phyloP scores from a whole-genome alignment of 2,888 invertebrate species.

The Trichogramma dendrolimi region DNA sequence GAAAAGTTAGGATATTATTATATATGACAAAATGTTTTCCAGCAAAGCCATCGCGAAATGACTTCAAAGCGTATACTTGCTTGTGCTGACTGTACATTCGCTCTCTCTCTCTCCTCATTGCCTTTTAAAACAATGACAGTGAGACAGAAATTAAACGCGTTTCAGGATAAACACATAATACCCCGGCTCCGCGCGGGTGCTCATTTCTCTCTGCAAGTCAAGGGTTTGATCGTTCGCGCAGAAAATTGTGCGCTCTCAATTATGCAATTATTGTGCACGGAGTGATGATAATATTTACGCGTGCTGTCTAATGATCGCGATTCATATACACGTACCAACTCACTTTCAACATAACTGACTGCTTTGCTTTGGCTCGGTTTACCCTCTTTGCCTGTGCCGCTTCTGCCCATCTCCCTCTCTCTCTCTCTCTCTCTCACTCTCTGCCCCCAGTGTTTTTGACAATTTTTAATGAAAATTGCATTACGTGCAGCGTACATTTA shows the following conservation, averaged over 20 bases:
- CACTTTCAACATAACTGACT: slow-evolving; percentile 18
- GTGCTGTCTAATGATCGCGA: slow-evolving; percentile 45
- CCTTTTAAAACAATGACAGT: no score
- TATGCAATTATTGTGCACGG: slow-evolving; percentile 47
- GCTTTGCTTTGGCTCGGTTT: slow-evolving; percentile 8
- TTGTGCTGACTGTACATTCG: no score
- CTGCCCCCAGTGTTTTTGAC: slow-evolving; percentile 43
- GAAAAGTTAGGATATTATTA: no score
- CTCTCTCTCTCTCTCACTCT: slow-evolving; percentile 12
- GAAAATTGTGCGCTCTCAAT: slow-evolving; percentile 51
- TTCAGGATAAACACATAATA: not conserved
- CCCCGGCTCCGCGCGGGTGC: not conserved
- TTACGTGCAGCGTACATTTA: no score
- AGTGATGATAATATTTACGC: slow-evolving; percentile 40
- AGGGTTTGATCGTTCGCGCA: slow-evolving; percentile 48
- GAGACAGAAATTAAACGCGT: no score
- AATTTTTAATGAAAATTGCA: slow-evolving; percentile 45
- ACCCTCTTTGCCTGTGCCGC: slow-evolving; percentile 7
- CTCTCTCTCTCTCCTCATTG: no score
- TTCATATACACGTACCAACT: not conserved
- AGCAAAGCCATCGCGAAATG: no score
- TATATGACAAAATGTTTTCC: no score
- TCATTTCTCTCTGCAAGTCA: slow-evolving; percentile 5
- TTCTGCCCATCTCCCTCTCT: slow-evolving; percentile 9
- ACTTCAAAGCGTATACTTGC: no score